A percentile compares a stretch with the other conserved stretches of the same genome.
These are phyloP conservation scores for Drosophila orosa DNA, from an alignment of 1,140 invertebrate species.

Conservation along the genomic window DNA sequence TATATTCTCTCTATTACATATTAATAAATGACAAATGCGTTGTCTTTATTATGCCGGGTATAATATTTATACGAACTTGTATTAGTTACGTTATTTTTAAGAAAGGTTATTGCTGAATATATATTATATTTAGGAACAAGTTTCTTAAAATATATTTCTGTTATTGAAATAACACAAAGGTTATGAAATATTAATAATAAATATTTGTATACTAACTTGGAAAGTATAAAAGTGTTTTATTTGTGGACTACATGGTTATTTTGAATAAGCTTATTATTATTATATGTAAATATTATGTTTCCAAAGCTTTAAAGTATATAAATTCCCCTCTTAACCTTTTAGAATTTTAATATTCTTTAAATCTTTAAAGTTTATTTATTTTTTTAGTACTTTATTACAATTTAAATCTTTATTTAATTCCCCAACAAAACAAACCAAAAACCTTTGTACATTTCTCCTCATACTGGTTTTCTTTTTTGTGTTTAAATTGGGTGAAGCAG, in stretches of 20 bases:
- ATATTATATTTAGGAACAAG: not conserved
- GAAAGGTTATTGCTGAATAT: too few species aligned
- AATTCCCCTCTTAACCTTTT: not conserved
- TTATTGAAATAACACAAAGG: not conserved
- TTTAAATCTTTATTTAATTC: not conserved
- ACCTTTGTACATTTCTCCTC: slow-evolving; percentile 10
- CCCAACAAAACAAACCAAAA: not conserved
- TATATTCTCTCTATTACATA: not conserved
- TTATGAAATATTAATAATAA: slow-evolving; percentile 1
- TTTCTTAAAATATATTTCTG: not conserved
- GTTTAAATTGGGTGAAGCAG: not conserved
- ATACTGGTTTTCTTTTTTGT: slow-evolving; percentile 18
- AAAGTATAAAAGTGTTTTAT: slow-evolving; percentile 4
- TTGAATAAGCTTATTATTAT: not conserved
- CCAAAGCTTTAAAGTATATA: too few species aligned
- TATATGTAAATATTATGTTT: too few species aligned
- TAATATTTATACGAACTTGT: slow-evolving; percentile 7
- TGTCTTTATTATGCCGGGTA: slow-evolving; percentile 6
- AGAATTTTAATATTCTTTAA: too few species aligned
- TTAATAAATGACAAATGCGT: slow-evolving; percentile 1
- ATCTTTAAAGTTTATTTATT: too few species aligned
- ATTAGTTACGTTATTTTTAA: not conserved
- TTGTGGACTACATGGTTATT: not conserved
- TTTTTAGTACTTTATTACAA: not conserved
- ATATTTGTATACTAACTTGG: not conserved